Evolutionary conservation across 2,888 invertebrate genomes (phyloP), one percentile per base, ranked within the genome.

Genomic region (Philopedon plagiatum): DNA sequence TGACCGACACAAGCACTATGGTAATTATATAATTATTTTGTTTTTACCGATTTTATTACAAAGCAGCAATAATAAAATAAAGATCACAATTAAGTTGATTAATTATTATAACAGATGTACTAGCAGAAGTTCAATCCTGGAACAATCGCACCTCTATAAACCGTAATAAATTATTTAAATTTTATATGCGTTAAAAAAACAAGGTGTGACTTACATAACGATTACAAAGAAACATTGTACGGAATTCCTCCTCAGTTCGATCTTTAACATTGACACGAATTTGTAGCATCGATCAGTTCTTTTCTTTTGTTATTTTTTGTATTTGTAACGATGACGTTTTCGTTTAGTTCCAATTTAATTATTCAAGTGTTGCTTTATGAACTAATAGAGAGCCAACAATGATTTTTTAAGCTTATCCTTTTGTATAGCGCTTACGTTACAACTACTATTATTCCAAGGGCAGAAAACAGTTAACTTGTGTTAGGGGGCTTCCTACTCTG

Each of bases 241-340:
- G 51, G 51, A 54, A 54, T 54, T 54, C 51, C 29, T 54, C 51
- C 29, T 54, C 29, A n/a, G 23, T 54, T 8, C 9, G 51, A 54
- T 54, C 51, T 54, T 54, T 54, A 54, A 54, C 51, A 54, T 54
- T 54, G 51, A 54, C 51, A 54, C 15, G 23, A 15, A 54, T 54
- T n/a, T n/a, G 18, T 54, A 15, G 51, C 29, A 29, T 29, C 29
- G 29, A 54, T 54, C 41, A 0, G 15, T 3, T 4, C 7, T 41
- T 29, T 7, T 29, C 51, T 29, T 54, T 54, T 54, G 51, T 54
- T 54, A 29, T 54, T 54, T 54, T 51, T 54, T 54, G 11, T 41
- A 32, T 54, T 54, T 15, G 51, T 54, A 15, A 54, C 51, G 29
- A 29, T 54, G 51, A 54, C 15, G 51, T 54, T 32, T 29, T 13